These are phyloP conservation scores for Drosophila paranaensis DNA, from an alignment of 2,888 invertebrate species.

Conservation along the genomic window DNA sequence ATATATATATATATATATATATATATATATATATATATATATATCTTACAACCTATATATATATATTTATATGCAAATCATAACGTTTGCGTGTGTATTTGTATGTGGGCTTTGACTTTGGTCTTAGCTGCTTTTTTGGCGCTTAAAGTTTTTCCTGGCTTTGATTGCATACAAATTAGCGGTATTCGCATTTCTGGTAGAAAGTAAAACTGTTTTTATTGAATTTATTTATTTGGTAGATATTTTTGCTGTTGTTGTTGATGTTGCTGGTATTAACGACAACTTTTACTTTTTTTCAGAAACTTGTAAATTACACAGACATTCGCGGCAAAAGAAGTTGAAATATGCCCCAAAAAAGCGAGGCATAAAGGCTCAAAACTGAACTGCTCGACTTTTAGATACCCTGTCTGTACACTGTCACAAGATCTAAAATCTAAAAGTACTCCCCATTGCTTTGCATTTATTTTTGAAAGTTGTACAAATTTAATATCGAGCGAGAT, in stretches of 20 bases:
- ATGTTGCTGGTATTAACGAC: slow-evolving; percentile 46
- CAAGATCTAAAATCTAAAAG: too few relatives aligned
- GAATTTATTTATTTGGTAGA: slow-evolving; percentile 70
- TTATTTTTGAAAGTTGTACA: too few relatives aligned
- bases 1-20: slow-evolving; percentile 1
- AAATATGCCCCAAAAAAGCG: slow-evolving; percentile 39
- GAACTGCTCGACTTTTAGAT: background rate
- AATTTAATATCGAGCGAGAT: too few relatives aligned
- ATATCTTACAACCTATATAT: background rate
- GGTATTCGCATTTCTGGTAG: slow-evolving; percentile 78
- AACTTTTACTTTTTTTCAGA: slow-evolving; percentile 74
- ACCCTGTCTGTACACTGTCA: slow-evolving; percentile 6
- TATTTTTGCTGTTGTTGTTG: slow-evolving; percentile 14
- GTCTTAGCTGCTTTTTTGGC: slow-evolving; percentile 50
- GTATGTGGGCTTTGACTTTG: slow-evolving; percentile 46
- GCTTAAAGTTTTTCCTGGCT: slow-evolving; percentile 67
- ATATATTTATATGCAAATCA: background rate
- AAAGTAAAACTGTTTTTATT: slow-evolving; percentile 74
- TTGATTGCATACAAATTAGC: slow-evolving; percentile 76
- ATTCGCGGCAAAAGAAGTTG: slow-evolving; percentile 19
- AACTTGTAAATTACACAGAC: slow-evolving; percentile 67
- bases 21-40: background rate
- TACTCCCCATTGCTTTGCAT: too few relatives aligned
- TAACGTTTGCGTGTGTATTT: background rate
- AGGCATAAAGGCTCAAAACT: background rate